phyloP scores from a whole-genome alignment of 2,797 vertebrate genomes.

The Acanthurus leucopareius region DNA sequence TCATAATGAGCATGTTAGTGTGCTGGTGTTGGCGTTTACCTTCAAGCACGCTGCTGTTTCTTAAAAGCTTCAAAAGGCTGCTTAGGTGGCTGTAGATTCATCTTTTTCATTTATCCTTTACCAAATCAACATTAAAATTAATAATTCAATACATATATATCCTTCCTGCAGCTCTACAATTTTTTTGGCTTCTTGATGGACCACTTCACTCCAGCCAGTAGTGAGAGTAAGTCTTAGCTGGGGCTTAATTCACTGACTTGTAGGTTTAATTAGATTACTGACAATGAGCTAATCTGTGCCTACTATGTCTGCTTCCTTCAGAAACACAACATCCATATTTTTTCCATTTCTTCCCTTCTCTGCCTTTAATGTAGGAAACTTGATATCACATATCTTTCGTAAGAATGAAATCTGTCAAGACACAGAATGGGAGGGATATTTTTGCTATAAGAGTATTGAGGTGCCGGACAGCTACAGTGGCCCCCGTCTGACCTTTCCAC shows the following conservation, averaged over 20 bases:
- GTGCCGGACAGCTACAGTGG: conserved; percentile 88
- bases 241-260: background rate
- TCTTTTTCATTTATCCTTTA: background rate
- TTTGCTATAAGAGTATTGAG: conserved; percentile 88
- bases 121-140: background rate
- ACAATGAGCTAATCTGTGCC: conserved; percentile 21
- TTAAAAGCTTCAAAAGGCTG: too few relatives aligned
- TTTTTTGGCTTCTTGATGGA: conserved; percentile 95
- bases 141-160: too few relatives aligned
- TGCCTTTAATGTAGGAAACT: conserved; percentile 84
- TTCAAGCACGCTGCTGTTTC: too few relatives aligned
- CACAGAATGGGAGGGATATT: conserved; percentile 84
- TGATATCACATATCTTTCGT: conserved; percentile 90
- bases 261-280: conserved; percentile 25
- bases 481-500: conserved; percentile 90
- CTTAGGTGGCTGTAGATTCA: too few relatives aligned
- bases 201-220: conserved; percentile 90
- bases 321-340: background rate
- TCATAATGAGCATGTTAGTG: too few relatives aligned
- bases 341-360: background rate
- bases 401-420: conserved; percentile 85
- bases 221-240: conserved; percentile 86
- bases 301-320: background rate
- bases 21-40: too few relatives aligned
- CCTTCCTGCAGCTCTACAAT: conserved; percentile 87